Conservation (phyloP, 2,797 vertebrate genomes). For the Enteromius afrohamiltoni region DNA sequence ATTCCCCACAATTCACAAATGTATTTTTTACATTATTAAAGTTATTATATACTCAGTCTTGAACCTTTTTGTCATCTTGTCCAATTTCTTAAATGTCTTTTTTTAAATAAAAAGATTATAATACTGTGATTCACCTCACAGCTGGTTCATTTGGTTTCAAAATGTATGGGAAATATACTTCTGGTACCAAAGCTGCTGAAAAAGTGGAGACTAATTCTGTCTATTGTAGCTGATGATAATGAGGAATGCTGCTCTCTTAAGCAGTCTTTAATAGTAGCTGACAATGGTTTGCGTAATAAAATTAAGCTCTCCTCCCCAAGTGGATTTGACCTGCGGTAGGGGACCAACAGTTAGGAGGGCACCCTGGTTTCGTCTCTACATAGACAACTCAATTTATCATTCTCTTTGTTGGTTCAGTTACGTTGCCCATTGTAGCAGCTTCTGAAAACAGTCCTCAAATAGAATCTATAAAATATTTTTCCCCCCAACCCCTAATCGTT, state of each 20-base stretch:
- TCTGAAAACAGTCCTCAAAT: conserved; percentile 21
- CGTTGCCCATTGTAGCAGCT: conserved; percentile 2
- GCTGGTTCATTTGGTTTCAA: not conserved
- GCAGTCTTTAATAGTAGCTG: not conserved
- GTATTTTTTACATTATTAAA: not conserved
- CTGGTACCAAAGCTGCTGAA: not conserved
- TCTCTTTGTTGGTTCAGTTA: not conserved
- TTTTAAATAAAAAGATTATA: not conserved
- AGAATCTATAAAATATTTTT: conserved; percentile 54
- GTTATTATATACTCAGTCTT: not conserved
- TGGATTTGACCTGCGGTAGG: not conserved
- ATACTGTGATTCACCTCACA: not conserved
- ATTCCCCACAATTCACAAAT: not conserved
- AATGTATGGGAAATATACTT: not conserved
- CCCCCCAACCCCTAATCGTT: conserved; percentile 46
- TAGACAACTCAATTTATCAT: not conserved
- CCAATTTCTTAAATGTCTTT: not conserved
- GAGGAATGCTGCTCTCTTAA: not conserved
- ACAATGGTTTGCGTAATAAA: not conserved
- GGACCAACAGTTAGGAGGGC: not conserved
- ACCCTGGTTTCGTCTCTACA: not conserved
- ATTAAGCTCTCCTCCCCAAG: not conserved
- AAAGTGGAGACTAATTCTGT: not conserved
- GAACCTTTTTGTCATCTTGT: not conserved
- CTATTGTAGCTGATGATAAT: not conserved